Base-by-base conservation (phyloP, 2,888 invertebrate genomes). In the Eristalis intricaria region DNA sequence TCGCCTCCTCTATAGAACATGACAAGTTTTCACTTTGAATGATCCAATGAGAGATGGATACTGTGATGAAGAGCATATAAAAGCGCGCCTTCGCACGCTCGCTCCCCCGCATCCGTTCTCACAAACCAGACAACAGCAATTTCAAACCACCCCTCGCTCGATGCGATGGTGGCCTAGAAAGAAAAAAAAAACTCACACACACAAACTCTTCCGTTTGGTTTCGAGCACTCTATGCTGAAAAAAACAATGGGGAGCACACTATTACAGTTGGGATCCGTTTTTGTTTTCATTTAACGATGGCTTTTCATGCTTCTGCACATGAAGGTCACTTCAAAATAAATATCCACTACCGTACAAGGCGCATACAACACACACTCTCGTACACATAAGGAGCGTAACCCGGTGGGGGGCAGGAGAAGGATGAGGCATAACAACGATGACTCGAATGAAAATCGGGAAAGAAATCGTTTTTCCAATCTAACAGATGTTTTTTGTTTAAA, bases 281-380 rank as follows among this genome's bases (percentile, higher is more conserved):
- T n/a, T 32, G 23, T 69, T 75, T 68, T 78, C 50, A 50, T 56
- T 64, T 83, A 87, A 87, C 68, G 78, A 83, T 76, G 68, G 65
- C 76, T 76, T 76, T 68, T 79, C 83, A 83, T 83, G 87, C 79
- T 71, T 83, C 78, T 78, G 75, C 76, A 79, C 68, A 79, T 71
- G 87, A 83, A 87, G 87, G 87, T 87, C 87, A 83, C 71, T 79
- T 26, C 50, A 83, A 70, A 85, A 81, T 64, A 75, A 75, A 81
- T 60, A 32, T 60, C 64, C 69, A 60, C 50, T 50, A 19, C 50
- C 19, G 50, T 19, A 50, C 19, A 50, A 19, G 50, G 26, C 11
- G 22, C 22, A 60, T 60, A 23, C 11, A 22, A 22, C 58, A 22
- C 58, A 32, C 58, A 22, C 58, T 8, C 32, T 29, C 11, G 23